A percentile compares a stretch with the other conserved stretches of the same genome.
phyloP scores from a whole-genome alignment of 2,113 vertebrate species.

The Tretioscincus oriximinensis region DNA sequence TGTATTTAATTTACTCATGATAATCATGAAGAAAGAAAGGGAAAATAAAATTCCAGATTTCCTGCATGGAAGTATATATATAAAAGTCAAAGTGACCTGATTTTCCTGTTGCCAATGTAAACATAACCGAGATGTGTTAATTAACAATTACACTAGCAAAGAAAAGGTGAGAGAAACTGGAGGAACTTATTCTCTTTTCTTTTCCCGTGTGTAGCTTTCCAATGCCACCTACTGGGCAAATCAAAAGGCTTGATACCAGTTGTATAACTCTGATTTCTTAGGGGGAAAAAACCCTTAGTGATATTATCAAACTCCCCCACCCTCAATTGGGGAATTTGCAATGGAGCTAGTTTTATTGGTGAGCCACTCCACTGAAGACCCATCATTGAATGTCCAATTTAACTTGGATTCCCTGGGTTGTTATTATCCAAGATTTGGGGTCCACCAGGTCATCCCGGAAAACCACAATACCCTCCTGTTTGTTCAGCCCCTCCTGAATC shows the following conservation, averaged over 20 bases:
- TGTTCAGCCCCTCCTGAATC: too few species aligned
- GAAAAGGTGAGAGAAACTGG: constrained; percentile 31
- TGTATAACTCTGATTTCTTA: not conserved
- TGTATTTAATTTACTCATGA: constrained; percentile 60
- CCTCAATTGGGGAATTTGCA: too few species aligned
- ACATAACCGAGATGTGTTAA: constrained; percentile 53
- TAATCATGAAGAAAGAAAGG: not conserved
- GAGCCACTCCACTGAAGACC: too few species aligned
- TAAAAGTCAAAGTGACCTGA: constrained; percentile 65
- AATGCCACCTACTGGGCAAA: constrained; percentile 67
- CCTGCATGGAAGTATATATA: constrained; percentile 57
- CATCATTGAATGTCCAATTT: too few species aligned
- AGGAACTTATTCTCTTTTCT: fast-evolving
- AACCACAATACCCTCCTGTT: too few species aligned
- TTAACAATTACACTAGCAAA: constrained; percentile 60
- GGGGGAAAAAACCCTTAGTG: not conserved
- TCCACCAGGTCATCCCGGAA: too few species aligned
- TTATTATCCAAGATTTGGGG: too few species aligned
- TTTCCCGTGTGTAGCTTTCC: constrained; percentile 27
- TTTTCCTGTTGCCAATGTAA: constrained; percentile 64
- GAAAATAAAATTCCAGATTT: constrained; percentile 24
- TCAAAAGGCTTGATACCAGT: not conserved
- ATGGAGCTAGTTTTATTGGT: too few species aligned
- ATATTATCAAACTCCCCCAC: too few species aligned
- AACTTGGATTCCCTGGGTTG: too few species aligned